Evolutionary conservation across 2,797 vertebrate species (phyloP), one percentile per base, ranked within the genome.

Genomic region (Vipera ursinii): DNA sequence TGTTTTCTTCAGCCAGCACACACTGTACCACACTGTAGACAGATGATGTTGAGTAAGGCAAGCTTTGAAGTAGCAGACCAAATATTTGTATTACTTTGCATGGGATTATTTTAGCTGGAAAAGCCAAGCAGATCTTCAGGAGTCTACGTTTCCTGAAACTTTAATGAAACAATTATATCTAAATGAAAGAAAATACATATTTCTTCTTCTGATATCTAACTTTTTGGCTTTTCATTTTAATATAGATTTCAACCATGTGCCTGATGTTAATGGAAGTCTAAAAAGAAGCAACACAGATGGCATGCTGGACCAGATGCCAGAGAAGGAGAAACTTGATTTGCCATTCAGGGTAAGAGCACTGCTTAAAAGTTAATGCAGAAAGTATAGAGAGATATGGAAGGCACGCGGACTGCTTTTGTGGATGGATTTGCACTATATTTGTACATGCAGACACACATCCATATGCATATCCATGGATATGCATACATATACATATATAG

Each of bases 191-290:
- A 38, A 28, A 2, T 51, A 92, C 13, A 82, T 32, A 86, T 93
- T 92, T 73, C 10, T 88, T 13, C 2, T 91, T 94, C 44, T 86
- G 94, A 63, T 92, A 24, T 91, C 1, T 92, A 92, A 85, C 2
- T 6, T 59, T 91, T 51, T 91, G 87, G 9, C 93, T 38, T 69
- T 92, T 96, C 91, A 20, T 94, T 95, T 93, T 17, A 24, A 94
- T 96, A 92, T 97, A 99, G 99, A 99, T 97, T 98, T 99, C 94
- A 98, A 97, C 90, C 97, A 97, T 32, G 98, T 98, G 92, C 98
- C 98, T 61, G 98, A 98, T 20, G 94, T 97, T 93, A 95, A 97
- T 12, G 97, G 97, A 22, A 97, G 96, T 94, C 95, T 98, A 93
- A 97, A 96, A 95, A 97, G 97, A 89, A 98, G 98, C 95, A 97